Evolutionary conservation across 2,888 invertebrate species (phyloP).

Genomic region (Leptarthrus brevirostris): DNA sequence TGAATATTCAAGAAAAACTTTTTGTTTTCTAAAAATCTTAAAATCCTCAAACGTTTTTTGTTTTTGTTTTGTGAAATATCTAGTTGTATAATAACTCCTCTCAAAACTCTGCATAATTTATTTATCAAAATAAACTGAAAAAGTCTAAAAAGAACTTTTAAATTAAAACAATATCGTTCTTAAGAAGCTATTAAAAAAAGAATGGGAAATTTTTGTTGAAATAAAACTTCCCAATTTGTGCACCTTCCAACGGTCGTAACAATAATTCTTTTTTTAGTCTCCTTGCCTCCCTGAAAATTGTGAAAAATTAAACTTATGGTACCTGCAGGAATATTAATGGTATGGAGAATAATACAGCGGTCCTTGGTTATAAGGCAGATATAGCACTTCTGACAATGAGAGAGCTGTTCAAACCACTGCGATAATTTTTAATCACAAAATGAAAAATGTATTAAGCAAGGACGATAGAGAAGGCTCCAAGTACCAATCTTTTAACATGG

Average conservation of each 20-base stretch:
- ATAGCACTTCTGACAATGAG: conserved; percentile 9
- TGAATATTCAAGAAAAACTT: too few relatives aligned
- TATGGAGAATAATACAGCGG: not conserved
- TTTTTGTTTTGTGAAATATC: too few relatives aligned
- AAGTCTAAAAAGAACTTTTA: too few relatives aligned
- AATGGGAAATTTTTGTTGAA: not conserved
- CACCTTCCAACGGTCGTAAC: not conserved
- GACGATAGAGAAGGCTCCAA: too few relatives aligned
- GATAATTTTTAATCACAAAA: conserved; percentile 31
- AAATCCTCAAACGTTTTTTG: too few relatives aligned
- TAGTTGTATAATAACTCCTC: too few relatives aligned
- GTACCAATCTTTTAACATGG: too few relatives aligned
- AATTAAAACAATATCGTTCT: too few relatives aligned
- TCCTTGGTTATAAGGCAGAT: not conserved
- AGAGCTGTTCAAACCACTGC: conserved; percentile 12
- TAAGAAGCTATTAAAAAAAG: too few relatives aligned
- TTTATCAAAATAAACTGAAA: too few relatives aligned
- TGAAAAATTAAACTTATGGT: conserved; percentile 9
- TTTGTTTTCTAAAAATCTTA: too few relatives aligned
- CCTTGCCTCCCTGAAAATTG: not conserved
- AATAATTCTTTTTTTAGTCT: conserved; percentile 2
- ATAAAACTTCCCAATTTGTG: not conserved
- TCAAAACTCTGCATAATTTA: too few relatives aligned
- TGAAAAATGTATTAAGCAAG: conserved; percentile 19
- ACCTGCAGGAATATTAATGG: not conserved